phyloP scores from a whole-genome alignment of 2,888 invertebrate genomes.

The Formica aserva region DNA sequence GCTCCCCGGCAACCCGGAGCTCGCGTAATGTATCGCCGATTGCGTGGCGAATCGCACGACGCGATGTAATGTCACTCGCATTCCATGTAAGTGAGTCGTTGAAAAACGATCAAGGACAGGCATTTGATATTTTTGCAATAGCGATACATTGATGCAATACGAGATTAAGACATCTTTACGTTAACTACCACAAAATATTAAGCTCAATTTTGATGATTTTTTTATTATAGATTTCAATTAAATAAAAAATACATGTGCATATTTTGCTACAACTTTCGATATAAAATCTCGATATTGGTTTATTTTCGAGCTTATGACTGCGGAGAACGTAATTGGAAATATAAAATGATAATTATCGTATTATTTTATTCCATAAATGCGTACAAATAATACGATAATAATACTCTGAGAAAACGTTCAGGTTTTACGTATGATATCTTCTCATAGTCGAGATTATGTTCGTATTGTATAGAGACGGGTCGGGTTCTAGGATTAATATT shows the following conservation, averaged over 20 bases:
- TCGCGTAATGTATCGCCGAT: constrained; percentile 33
- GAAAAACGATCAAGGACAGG: neutral
- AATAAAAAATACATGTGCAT: neutral
- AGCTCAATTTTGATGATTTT: neutral
- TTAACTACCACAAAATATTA: neutral
- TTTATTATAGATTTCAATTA: neutral
- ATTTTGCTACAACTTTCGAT: neutral
- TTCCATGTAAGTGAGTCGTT: constrained; percentile 26
- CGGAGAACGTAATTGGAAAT: neutral
- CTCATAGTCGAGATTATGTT: constrained; percentile 18
- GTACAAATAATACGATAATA: neutral
- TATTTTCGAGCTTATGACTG: neutral
- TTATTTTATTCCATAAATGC: neutral
- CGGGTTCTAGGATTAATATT: constrained; percentile 38
- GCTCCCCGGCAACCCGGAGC: neutral
- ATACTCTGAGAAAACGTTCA: neutral
- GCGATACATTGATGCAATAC: neutral
- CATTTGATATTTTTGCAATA: neutral
- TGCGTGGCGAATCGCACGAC: constrained; percentile 28
- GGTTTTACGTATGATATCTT: neutral
- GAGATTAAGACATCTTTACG: neutral
- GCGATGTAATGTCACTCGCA: constrained; percentile 26
- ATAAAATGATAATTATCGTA: neutral
- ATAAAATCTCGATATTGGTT: neutral
- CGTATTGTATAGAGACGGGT: constrained; percentile 2